A percentile compares a stretch with the other conserved stretches of the same genome.
Evolutionary conservation across 2,113 vertebrate genomes (phyloP).

Genomic region (Hydrolagus affinis): DNA sequence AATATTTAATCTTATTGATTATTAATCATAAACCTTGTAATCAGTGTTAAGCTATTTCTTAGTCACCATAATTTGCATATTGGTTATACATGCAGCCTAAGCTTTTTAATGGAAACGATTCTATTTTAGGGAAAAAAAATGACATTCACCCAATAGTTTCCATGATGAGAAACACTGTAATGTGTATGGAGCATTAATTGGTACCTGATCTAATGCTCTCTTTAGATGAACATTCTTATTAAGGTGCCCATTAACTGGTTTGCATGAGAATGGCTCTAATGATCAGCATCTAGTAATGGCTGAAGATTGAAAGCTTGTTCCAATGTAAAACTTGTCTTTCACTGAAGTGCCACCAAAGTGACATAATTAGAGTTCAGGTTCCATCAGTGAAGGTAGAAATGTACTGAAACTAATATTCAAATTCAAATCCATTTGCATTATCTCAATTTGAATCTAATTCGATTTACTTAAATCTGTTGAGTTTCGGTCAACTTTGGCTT

Average conservation of each 20-base stretch:
- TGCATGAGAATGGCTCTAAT: background rate
- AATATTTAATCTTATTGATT: background rate
- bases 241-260: background rate
- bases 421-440: no score
- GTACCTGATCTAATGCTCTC: background rate
- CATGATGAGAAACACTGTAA: background rate
- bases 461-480: no score
- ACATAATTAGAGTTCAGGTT: no score
- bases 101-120: background rate
- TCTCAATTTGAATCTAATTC: no score
- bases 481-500: no score
- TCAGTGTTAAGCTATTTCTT: background rate
- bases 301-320: background rate
- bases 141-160: background rate
- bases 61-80: background rate
- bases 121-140: background rate
- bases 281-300: background rate
- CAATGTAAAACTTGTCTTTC: background rate
- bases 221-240: background rate
- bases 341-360: background rate
- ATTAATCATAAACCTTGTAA: background rate
- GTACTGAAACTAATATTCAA: no score
- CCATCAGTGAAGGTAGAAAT: no score
- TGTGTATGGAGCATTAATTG: background rate
- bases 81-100: background rate